Evolutionary conservation across 1,140 invertebrate species (phyloP), one percentile per base, ranked within the genome.

Genomic region (Periplaneta americana): DNA sequence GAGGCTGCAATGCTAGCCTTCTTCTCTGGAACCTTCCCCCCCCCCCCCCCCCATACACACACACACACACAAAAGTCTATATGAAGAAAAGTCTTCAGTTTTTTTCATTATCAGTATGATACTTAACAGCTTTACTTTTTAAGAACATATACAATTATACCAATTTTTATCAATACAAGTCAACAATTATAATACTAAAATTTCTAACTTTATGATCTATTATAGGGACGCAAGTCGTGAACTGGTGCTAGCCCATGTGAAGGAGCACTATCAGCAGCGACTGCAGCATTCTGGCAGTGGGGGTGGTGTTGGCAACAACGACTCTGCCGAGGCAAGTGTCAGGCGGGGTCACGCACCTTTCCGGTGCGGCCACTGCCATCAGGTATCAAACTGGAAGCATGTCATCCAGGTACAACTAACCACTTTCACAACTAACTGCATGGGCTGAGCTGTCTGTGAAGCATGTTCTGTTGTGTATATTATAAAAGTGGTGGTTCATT

Each of bases 331-430:
- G 87, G 88, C 87, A 87, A 88, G 87, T 88, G 85, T 87, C 80
- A 85, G 82, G 85, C 84, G 84, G 83, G 84, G 83, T 80, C 86
- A 84, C 84, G 89, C 89, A 85, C 92, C 93, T 57, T 94, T 93
- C 88, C 91, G 92, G 84, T 95, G 93, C 88, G 92, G 93, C 84
- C 92, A 93, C 87, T 95, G 93, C 88, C 92, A 93, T 87, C 93
- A 94, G 88, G 88, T 93, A 85, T 94, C 93, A 81, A 94, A 94
- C 88, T 95, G 93, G 93, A 94, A 93, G 90, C 93, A 95, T 91
- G 93, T 94, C 84, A 94, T 95, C 88, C 93, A 94, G 92, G 93
- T 94, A 91, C 88, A 78, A 89, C 86, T 88, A 88, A 88, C 87
- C 84, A 86, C 34, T 80, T 76, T 35, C 75, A 34, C 31, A 66